Conservation (phyloP, 2,113 vertebrate species). For the Arothron firmamentum region DNA sequence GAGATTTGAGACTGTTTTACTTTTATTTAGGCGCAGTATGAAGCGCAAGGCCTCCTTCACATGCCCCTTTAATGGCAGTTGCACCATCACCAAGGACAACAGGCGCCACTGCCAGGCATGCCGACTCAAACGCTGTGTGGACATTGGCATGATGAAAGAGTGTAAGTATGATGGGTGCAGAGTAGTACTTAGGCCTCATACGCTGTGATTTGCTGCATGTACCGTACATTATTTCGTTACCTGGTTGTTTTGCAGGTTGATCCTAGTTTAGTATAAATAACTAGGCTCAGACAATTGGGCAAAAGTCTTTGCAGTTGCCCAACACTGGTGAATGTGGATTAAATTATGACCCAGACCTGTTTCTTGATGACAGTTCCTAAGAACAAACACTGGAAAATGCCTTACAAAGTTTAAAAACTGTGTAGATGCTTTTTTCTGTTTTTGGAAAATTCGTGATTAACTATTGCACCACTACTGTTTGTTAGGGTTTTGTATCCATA, state of each 20-base stretch:
- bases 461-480: slow-evolving; percentile 28
- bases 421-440: background rate
- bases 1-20: background rate
- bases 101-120: slow-evolving; percentile 96
- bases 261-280: background rate
- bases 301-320: background rate
- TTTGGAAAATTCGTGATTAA: slow-evolving; percentile 11
- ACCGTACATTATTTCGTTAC: background rate
- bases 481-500: slow-evolving; percentile 31
- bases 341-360: background rate
- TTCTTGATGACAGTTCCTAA: background rate
- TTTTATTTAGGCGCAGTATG: slow-evolving; percentile 88
- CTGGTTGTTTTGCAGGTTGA: background rate
- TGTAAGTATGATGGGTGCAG: slow-evolving; percentile 80
- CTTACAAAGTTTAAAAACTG: background rate
- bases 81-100: slow-evolving; percentile 98
- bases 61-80: slow-evolving; percentile 91
- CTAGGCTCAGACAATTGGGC: background rate
- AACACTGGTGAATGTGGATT: background rate
- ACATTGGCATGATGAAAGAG: slow-evolving; percentile 99
- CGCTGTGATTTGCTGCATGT: background rate
- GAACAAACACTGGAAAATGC: background rate
- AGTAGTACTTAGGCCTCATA: background rate
- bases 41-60: slow-evolving; percentile 92
- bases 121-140: slow-evolving; percentile 91